Conservation (phyloP, 2,888 invertebrate genomes). For the Zygaena filipendulae region DNA sequence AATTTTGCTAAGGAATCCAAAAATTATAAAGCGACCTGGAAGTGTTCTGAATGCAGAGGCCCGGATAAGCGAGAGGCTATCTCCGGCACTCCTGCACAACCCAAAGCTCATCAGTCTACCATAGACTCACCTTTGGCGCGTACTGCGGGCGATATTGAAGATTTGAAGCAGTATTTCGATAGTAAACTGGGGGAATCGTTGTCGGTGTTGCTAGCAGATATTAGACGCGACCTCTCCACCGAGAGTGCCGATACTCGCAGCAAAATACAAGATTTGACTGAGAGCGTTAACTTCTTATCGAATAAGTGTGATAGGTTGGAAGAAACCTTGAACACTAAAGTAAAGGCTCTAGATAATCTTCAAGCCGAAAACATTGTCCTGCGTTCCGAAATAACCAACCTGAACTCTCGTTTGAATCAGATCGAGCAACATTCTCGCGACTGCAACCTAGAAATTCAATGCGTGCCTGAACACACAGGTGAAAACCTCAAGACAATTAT, state of each 20-base stretch:
- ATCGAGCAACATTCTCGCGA: conserved; percentile 1
- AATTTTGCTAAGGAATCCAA: conserved; percentile 1
- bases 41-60: background rate
- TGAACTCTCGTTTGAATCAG: conserved; percentile 1
- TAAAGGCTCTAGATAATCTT: background rate
- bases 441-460: no score
- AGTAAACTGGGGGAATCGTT: no score
- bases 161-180: no score
- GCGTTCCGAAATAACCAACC: background rate
- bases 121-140: conserved; percentile 16
- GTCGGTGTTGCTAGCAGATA: no score
- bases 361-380: conserved; percentile 1
- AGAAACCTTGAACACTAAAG: background rate
- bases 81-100: background rate
- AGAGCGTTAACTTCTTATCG: conserved; percentile 4
- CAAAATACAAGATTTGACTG: conserved; percentile 5
- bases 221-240: conserved; percentile 2
- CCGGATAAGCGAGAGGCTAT: background rate
- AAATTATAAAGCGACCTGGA: conserved; percentile 1
- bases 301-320: conserved; percentile 2
- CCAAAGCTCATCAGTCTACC: conserved; percentile 8
- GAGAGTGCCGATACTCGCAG: conserved; percentile 5
- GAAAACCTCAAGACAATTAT: conserved; percentile 3
- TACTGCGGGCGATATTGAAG: conserved; percentile 16
- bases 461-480: conserved; percentile 1